Evolutionary conservation across 2,113 vertebrate species (phyloP).

Genomic region (Peromyscus polionotus): DNA sequence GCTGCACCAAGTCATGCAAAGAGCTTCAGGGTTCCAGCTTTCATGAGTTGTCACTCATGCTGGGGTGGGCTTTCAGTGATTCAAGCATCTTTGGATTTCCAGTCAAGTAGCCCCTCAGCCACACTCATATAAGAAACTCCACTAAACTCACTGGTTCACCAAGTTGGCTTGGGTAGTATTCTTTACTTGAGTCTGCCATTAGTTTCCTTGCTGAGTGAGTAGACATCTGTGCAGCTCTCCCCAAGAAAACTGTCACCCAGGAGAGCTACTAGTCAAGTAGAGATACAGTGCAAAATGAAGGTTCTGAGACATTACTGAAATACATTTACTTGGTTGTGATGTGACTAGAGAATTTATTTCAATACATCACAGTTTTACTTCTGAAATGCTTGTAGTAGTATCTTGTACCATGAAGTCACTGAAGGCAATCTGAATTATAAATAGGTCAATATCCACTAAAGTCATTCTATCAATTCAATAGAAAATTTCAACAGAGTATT

Average conservation of each 20-base stretch:
- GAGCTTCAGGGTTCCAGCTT: not conserved
- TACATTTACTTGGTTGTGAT: not conserved
- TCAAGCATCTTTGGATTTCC: not conserved
- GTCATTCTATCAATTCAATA: not conserved
- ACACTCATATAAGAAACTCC: not conserved
- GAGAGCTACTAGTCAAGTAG: not conserved
- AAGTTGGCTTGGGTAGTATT: not conserved
- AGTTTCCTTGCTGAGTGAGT: not conserved
- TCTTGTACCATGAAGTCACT: fast-evolving
- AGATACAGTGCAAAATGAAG: not conserved
- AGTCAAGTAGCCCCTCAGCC: not conserved
- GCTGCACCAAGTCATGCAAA: not conserved
- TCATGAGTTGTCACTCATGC: not conserved
- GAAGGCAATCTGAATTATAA: not conserved
- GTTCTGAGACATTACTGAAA: not conserved
- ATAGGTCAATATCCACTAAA: not conserved
- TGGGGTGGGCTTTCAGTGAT: not conserved
- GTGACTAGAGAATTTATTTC: not conserved
- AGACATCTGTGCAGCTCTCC: not conserved
- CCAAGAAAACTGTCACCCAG: not conserved
- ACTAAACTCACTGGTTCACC: not conserved
- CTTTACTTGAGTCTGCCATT: not conserved
- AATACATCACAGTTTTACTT: not conserved
- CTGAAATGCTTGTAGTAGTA: too few relatives aligned
- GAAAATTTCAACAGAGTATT: not conserved